These are phyloP conservation scores for Xyrauchen texanus DNA, from an alignment of 2,113 vertebrate genomes.

Conservation along the genomic window DNA sequence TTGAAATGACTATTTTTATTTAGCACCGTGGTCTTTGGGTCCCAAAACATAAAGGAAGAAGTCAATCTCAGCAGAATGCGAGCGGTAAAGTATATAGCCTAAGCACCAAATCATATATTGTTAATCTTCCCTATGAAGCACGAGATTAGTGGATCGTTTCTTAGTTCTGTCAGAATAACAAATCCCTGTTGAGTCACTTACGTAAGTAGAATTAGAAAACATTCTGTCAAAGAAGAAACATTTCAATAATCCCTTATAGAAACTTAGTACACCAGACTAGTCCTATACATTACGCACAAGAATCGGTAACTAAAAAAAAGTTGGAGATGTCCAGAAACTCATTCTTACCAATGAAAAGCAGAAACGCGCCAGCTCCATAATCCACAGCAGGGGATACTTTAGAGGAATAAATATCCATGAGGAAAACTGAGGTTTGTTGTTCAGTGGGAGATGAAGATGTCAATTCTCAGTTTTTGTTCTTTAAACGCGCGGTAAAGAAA, in stretches of 20 bases:
- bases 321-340: background rate
- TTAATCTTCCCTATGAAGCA: background rate
- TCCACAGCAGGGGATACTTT: constrained; percentile 78
- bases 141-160: background rate
- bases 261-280: background rate
- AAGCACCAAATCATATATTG: background rate
- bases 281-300: background rate
- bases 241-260: background rate
- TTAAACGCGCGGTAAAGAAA: background rate
- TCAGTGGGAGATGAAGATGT: background rate
- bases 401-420: constrained; percentile 76
- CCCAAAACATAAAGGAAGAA: too few relatives aligned
- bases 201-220: background rate
- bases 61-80: too few relatives aligned
- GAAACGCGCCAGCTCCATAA: constrained; percentile 75
- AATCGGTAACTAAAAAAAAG: background rate
- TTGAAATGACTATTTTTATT: too few relatives aligned
- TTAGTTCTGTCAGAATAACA: background rate
- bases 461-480: background rate
- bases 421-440: background rate
- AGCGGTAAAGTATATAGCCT: too few relatives aligned
- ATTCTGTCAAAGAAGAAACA: background rate
- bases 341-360: constrained; percentile 79
- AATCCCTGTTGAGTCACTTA: background rate
- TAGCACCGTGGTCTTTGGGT: too few relatives aligned